Conservation (phyloP, 2,888 invertebrate species). For the Halictus quadricinctus region DNA sequence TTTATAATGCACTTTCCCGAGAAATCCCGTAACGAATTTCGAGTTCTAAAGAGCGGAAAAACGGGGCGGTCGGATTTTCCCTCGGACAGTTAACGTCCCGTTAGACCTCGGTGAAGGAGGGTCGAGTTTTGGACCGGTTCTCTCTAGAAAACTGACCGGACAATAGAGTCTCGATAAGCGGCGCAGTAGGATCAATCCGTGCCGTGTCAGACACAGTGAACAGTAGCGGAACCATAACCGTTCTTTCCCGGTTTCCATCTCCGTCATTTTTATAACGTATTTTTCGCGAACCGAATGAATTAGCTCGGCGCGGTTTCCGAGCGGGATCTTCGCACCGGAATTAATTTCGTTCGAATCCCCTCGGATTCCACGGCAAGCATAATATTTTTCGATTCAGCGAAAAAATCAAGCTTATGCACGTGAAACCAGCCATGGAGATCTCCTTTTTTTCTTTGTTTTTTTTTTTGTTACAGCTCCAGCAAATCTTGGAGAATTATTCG, state of each 20-base stretch:
- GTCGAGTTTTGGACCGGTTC: slow-evolving; percentile 15
- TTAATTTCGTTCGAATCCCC: neutral
- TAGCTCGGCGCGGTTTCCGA: neutral
- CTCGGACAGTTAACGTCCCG: slow-evolving; percentile 16
- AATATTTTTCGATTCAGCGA: slow-evolving; percentile 11
- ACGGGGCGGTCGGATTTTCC: neutral
- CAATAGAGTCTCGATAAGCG: slow-evolving; percentile 35
- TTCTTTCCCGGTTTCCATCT: neutral
- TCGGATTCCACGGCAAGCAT: neutral
- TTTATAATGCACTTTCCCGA: neutral
- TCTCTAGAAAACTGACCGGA: slow-evolving; percentile 13
- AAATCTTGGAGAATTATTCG: slow-evolving; percentile 88
- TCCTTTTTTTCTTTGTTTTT: neutral
- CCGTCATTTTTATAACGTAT: neutral
- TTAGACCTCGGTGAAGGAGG: neutral
- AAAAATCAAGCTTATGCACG: neutral
- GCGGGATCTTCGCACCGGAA: neutral
- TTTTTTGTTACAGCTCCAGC: slow-evolving; percentile 84
- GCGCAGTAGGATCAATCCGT: slow-evolving; percentile 31
- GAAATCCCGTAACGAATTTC: neutral
- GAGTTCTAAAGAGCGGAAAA: neutral
- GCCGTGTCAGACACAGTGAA: slow-evolving; percentile 30
- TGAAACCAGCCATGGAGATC: neutral
- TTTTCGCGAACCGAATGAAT: neutral
- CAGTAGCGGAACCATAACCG: neutral